phyloP scores from a whole-genome alignment of 2,797 vertebrate genomes.

The Antennarius maculatus region DNA sequence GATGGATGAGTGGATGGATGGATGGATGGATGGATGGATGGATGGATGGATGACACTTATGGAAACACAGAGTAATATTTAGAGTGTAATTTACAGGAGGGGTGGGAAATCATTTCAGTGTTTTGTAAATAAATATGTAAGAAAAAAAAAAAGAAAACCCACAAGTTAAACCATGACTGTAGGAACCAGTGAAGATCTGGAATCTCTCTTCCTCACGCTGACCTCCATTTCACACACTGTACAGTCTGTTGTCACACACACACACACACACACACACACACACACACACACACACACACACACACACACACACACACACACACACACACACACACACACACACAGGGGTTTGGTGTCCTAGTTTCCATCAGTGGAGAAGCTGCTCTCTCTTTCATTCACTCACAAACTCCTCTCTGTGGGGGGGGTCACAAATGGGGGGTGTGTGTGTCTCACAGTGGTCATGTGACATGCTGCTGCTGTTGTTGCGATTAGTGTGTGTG shows the following conservation, averaged over 20 bases:
- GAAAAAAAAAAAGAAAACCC: neutral
- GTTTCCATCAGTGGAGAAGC: slow-evolving; percentile 75
- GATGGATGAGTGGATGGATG: too few relatives aligned
- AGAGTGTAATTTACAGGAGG: too few relatives aligned
- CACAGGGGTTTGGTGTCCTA: slow-evolving; percentile 78
- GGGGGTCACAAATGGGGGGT: too few relatives aligned
- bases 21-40: too few relatives aligned
- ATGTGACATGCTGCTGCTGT: slow-evolving; percentile 62
- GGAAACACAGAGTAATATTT: too few relatives aligned
- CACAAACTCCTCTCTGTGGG: slow-evolving; percentile 51
- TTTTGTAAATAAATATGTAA: too few relatives aligned
- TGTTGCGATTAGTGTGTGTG: slow-evolving; percentile 38
- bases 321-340: slow-evolving; percentile 64
- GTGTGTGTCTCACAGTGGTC: slow-evolving; percentile 57
- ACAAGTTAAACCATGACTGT: neutral
- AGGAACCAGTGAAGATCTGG: neutral
- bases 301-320: slow-evolving; percentile 36
- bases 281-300: slow-evolving; percentile 25
- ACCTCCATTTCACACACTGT: slow-evolving; percentile 9
- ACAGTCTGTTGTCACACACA: slow-evolving; percentile 12
- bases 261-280: slow-evolving; percentile 43
- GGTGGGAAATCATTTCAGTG: too few relatives aligned
- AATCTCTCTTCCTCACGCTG: neutral
- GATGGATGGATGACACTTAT: too few relatives aligned
- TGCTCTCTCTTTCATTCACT: slow-evolving; percentile 68